phyloP scores from a whole-genome alignment of 2,888 invertebrate species.

The Dasysyrphus albostriatus region DNA sequence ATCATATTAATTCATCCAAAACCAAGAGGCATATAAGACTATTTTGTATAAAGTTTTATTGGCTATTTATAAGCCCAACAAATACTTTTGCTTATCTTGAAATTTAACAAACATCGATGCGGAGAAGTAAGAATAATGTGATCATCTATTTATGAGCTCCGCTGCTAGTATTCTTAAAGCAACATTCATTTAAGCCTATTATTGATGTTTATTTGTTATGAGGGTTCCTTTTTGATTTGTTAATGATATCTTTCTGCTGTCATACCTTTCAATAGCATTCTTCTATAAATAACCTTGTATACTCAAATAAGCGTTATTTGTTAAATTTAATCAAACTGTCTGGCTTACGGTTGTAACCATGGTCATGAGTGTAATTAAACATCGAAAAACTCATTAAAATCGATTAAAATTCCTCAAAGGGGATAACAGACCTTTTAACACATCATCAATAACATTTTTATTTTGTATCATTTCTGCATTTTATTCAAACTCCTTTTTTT shows the following conservation, averaged over 20 bases:
- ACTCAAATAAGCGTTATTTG: slow-evolving; percentile 4
- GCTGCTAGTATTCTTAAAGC: neutral
- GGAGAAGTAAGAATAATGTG: neutral
- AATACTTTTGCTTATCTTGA: no score
- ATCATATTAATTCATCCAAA: no score
- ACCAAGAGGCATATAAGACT: no score
- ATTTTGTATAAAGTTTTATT: no score
- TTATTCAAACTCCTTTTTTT: neutral
- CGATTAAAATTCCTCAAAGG: slow-evolving; percentile 10
- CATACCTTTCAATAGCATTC: slow-evolving; percentile 15
- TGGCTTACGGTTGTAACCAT: neutral
- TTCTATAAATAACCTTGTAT: slow-evolving; percentile 4
- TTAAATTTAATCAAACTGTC: slow-evolving; percentile 33
- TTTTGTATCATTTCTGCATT: neutral
- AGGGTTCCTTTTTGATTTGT: slow-evolving; percentile 13
- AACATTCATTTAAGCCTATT: neutral
- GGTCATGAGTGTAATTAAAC: slow-evolving; percentile 17
- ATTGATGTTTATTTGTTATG: neutral
- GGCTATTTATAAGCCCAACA: no score
- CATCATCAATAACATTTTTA: neutral
- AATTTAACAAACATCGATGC: no score
- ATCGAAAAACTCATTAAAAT: slow-evolving; percentile 23
- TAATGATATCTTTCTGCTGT: slow-evolving; percentile 16
- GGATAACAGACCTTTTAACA: slow-evolving; percentile 2
- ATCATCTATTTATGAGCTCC: neutral